Conservation (phyloP, 2,797 vertebrate genomes). For the Agapornis canus region DNA sequence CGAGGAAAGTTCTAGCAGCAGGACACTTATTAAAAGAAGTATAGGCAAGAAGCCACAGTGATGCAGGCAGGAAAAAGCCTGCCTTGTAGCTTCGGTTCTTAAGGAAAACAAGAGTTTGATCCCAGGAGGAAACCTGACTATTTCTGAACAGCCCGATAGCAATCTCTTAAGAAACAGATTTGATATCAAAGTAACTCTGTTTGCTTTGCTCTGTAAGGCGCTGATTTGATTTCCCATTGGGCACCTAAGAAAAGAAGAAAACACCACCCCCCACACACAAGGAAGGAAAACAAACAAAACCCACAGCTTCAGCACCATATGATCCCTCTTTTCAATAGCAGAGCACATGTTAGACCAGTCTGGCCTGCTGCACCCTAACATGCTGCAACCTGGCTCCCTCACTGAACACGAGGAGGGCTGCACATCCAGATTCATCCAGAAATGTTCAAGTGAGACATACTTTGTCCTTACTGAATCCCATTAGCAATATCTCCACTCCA, state of each 20-base stretch:
- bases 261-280: neutral
- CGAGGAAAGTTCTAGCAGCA: constrained; percentile 51
- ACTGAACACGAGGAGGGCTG: rapidly evolving
- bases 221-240: constrained; percentile 31
- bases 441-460: rapidly evolving
- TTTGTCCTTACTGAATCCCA: neutral
- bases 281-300: neutral
- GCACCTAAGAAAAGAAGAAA: neutral
- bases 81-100: neutral
- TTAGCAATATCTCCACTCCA: neutral
- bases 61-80: neutral
- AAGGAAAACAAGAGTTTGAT: constrained; percentile 36
- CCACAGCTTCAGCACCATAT: neutral
- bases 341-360: neutral
- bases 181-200: neutral
- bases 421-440: neutral
- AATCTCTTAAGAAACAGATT: constrained; percentile 33
- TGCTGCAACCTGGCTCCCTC: neutral
- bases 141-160: constrained; percentile 27
- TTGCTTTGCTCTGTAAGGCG: neutral
- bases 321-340: neutral
- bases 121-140: constrained; percentile 19
- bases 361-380: neutral
- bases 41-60: constrained; percentile 25
- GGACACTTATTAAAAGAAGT: constrained; percentile 49